phyloP scores from a whole-genome alignment of 2,113 vertebrate species.

The Leptocoma aspasia region DNA sequence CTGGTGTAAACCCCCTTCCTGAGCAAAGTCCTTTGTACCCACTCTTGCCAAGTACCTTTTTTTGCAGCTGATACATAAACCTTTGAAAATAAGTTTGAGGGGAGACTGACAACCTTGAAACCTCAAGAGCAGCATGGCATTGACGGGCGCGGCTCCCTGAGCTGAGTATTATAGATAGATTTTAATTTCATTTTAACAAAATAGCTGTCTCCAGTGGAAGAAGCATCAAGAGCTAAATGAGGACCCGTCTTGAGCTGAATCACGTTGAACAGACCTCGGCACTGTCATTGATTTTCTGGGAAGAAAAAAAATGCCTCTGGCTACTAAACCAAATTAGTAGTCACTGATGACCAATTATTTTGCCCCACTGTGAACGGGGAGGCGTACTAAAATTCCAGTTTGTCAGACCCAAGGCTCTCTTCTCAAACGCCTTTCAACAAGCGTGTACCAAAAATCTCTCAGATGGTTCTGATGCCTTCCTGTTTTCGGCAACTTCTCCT shows the following conservation, averaged over 20 bases:
- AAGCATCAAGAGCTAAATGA: slow-evolving; percentile 72
- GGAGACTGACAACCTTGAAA: slow-evolving; percentile 47
- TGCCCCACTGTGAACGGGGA: slow-evolving; percentile 74
- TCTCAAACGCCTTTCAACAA: slow-evolving; percentile 78
- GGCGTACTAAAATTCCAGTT: slow-evolving; percentile 77
- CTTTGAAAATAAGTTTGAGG: slow-evolving; percentile 57
- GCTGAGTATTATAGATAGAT: slow-evolving; percentile 53
- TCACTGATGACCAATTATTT: slow-evolving; percentile 89
- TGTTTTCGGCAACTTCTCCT: slow-evolving; percentile 69
- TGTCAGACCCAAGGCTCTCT: slow-evolving; percentile 80
- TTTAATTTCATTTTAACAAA: slow-evolving; percentile 83
- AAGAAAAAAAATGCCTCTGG: slow-evolving; percentile 83
- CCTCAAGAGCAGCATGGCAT: slow-evolving; percentile 31
- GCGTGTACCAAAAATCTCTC: slow-evolving; percentile 67
- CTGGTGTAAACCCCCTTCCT: background rate
- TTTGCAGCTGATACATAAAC: background rate
- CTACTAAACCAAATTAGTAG: slow-evolving; percentile 85
- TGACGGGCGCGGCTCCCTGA: background rate
- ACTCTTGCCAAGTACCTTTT: background rate
- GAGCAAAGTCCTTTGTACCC: slow-evolving; percentile 11
- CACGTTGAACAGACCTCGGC: slow-evolving; percentile 69
- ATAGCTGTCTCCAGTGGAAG: slow-evolving; percentile 76
- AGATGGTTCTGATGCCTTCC: slow-evolving; percentile 67
- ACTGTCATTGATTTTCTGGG: slow-evolving; percentile 82
- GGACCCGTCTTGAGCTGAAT: slow-evolving; percentile 70